Evolutionary conservation across 1,140 invertebrate species (phyloP).

Genomic region (Cheumatopsyche charites): DNA sequence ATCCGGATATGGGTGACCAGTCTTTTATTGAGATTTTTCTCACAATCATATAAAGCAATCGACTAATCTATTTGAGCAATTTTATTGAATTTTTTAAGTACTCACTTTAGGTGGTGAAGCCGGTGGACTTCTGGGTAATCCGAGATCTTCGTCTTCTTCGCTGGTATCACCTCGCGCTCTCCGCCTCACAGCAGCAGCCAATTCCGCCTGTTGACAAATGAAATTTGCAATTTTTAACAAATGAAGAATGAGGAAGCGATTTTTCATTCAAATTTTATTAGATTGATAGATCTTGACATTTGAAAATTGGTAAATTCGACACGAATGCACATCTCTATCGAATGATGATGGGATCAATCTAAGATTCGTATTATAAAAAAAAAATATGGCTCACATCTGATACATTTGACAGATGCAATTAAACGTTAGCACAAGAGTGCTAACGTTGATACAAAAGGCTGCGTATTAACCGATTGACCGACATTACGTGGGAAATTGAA

Average conservation of each 20-base stretch:
- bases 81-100: conserved; percentile 3
- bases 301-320: not conserved
- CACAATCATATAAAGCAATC: no score
- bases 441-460: no score
- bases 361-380: no score
- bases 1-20: no score
- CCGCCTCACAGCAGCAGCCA: conserved; percentile 64
- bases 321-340: not conserved
- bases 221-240: conserved; percentile 6
- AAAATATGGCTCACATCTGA: no score
- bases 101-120: conserved; percentile 66
- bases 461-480: no score
- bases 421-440: no score
- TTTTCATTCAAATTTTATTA: not conserved
- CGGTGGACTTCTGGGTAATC: conserved; percentile 66
- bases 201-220: conserved; percentile 63
- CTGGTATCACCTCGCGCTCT: conserved; percentile 63
- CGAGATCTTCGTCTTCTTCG: conserved; percentile 68
- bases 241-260: not conserved
- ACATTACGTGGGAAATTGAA: not conserved
- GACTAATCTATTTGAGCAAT: no score
- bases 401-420: no score
- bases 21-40: no score
- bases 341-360: no score
- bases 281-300: not conserved